Conservation (phyloP, 2,888 invertebrate genomes). For the Troides helena region DNA sequence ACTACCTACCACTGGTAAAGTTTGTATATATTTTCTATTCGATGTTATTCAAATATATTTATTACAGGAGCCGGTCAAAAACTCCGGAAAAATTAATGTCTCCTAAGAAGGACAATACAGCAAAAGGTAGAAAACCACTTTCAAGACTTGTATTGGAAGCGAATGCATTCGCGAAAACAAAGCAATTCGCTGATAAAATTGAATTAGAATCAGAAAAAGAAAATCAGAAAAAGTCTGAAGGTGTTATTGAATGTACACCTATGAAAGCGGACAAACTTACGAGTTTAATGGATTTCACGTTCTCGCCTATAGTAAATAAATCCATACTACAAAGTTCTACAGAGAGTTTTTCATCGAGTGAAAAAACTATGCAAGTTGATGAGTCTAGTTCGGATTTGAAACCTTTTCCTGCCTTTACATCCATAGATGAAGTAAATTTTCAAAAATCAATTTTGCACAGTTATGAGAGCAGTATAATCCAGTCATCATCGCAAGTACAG, state of each 20-base stretch:
- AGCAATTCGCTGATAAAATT: constrained; percentile 47
- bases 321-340: constrained; percentile 62
- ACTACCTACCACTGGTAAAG: neutral
- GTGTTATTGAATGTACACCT: constrained; percentile 62
- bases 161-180: constrained; percentile 67
- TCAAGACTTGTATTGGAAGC: constrained; percentile 70
- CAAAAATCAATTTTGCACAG: constrained; percentile 63
- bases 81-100: constrained; percentile 71
- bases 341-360: constrained; percentile 51
- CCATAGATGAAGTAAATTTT: constrained; percentile 52
- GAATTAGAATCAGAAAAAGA: constrained; percentile 42
- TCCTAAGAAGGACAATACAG: constrained; percentile 54
- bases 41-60: neutral
- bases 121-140: constrained; percentile 59
- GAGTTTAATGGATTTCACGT: constrained; percentile 61
- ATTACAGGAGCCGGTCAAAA: constrained; percentile 63
- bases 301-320: constrained; percentile 70
- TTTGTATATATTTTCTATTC: constrained; percentile 2
- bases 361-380: constrained; percentile 43
- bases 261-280: constrained; percentile 57
- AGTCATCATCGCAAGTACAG: constrained; percentile 43
- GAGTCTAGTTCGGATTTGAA: constrained; percentile 44
- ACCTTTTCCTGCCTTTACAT: constrained; percentile 54
- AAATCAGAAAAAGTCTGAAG: constrained; percentile 41
- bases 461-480: constrained; percentile 56